phyloP scores from a whole-genome alignment of 2,113 vertebrate genomes.

The Phrynosoma platyrhinos region DNA sequence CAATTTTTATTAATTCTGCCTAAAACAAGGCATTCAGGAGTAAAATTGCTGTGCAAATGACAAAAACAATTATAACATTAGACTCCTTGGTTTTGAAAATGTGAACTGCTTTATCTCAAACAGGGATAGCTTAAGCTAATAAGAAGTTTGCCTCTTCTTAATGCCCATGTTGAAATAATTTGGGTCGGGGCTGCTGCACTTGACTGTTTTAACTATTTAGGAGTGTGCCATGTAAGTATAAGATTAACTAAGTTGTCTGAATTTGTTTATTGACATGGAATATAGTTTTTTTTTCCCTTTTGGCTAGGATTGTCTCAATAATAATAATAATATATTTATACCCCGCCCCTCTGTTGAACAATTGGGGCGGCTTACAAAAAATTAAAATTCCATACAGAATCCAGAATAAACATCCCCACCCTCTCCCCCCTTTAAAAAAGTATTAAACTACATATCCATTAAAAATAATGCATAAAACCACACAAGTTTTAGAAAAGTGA shows the following conservation, averaged over 20 bases:
- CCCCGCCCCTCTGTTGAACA: too few relatives aligned
- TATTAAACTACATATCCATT: too few relatives aligned
- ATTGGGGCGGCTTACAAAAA: too few relatives aligned
- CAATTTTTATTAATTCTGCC: constrained; percentile 94
- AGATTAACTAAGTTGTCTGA: neutral
- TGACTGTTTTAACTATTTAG: constrained; percentile 67
- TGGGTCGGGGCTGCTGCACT: constrained; percentile 64
- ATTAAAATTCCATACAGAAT: too few relatives aligned
- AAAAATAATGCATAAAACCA: too few relatives aligned
- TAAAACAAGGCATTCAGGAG: constrained; percentile 91
- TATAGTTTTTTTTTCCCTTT: neutral
- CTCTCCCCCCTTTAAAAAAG: too few relatives aligned
- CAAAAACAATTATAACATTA: constrained; percentile 86
- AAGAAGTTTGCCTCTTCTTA: constrained; percentile 73
- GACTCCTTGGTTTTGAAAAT: constrained; percentile 78
- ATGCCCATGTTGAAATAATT: constrained; percentile 55
- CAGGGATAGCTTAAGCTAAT: constrained; percentile 76
- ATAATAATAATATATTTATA: too few relatives aligned
- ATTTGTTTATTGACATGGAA: neutral
- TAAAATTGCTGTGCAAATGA: constrained; percentile 89
- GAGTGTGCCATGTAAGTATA: constrained; percentile 52
- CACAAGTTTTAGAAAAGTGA: neutral
- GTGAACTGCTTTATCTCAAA: constrained; percentile 76
- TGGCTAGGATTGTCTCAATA: neutral
- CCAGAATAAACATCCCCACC: too few relatives aligned